phyloP scores from a whole-genome alignment of 2,888 invertebrate genomes.

The Erpobdella octoculata region DNA sequence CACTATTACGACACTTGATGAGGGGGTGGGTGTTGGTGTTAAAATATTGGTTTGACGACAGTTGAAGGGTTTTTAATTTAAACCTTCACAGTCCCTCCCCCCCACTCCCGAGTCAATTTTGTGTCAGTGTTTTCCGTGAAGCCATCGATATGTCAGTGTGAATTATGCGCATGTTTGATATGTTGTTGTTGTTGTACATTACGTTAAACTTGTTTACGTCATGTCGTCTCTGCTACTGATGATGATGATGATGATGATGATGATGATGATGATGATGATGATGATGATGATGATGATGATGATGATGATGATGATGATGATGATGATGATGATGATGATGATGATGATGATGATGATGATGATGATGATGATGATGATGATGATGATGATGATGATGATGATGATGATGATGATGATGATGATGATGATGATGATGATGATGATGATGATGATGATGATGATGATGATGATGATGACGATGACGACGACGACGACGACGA shows the following conservation, averaged over 20 bases:
- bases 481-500: conserved; percentile 11
- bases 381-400: not conserved
- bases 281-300: not conserved
- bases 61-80: too few relatives aligned
- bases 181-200: too few relatives aligned
- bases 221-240: too few relatives aligned
- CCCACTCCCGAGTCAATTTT: too few relatives aligned
- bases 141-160: too few relatives aligned
- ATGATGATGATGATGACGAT: not conserved
- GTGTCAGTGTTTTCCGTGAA: too few relatives aligned
- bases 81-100: too few relatives aligned
- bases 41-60: too few relatives aligned
- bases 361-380: not conserved
- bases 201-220: too few relatives aligned
- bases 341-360: not conserved
- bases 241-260: conserved; percentile 13
- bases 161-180: too few relatives aligned
- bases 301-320: not conserved
- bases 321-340: not conserved
- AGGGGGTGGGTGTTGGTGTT: too few relatives aligned
- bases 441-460: conserved; percentile 23
- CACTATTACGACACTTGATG: too few relatives aligned
- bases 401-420: conserved; percentile 4
- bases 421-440: conserved; percentile 24
- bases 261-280: not conserved